Percentiles rank a stretch among this genome's conserved stretches.
Conservation (phyloP, 2,797 vertebrate genomes). For the Anguilla obscura region DNA sequence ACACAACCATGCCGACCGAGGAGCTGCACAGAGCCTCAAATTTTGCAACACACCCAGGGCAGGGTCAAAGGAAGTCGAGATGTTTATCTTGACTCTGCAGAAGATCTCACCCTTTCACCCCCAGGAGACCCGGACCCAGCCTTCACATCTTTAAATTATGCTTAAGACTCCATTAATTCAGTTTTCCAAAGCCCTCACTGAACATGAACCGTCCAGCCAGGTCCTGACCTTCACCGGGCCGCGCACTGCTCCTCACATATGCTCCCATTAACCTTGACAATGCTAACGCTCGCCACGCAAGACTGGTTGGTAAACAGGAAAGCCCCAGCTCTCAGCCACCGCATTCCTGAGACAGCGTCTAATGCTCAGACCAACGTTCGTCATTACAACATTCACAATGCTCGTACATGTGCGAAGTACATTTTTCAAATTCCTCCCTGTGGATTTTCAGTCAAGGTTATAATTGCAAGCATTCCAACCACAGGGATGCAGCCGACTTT, state of each 20-base stretch:
- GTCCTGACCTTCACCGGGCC: not conserved
- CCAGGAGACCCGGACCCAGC: not conserved
- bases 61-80: not conserved
- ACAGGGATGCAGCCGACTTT: not conserved
- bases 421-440: constrained; percentile 34
- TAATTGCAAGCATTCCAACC: not conserved
- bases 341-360: constrained; percentile 3
- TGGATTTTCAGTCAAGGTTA: not conserved
- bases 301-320: constrained; percentile 27
- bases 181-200: constrained; percentile 5
- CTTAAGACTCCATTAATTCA: not conserved
- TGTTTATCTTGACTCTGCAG: constrained; percentile 25
- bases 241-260: not conserved
- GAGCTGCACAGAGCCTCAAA: not conserved
- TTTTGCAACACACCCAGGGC: not conserved
- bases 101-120: constrained; percentile 33
- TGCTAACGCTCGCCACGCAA: not conserved
- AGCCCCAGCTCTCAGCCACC: constrained; percentile 11
- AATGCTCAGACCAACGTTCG: not conserved
- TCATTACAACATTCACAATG: constrained; percentile 14
- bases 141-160: not conserved
- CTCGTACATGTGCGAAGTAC: not conserved
- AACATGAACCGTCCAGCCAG: not conserved
- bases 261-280: not conserved
- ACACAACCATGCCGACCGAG: not conserved